Base-by-base conservation (phyloP, 2,797 vertebrate species). In the Lutjanus argentimaculatus region DNA sequence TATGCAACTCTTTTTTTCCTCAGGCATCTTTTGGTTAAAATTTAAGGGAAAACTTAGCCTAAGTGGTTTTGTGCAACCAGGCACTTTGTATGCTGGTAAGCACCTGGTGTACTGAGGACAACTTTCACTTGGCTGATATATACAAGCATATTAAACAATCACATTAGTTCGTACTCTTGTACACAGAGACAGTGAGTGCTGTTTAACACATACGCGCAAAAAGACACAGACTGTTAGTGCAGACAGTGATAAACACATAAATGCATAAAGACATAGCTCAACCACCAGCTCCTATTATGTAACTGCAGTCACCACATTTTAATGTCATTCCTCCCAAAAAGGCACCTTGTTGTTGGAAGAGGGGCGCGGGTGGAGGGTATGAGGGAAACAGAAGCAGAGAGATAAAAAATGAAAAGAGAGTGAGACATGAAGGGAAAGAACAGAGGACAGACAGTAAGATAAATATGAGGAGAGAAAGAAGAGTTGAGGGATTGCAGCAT, bases 291-390 rank as follows among this genome's bases (percentile, higher is more conserved):
- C 70, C 75, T 16, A 36, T 91, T 92, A 89, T 79, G 78, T 91
- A 92, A 93, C 88, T 48, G 83, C 83, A 80, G 84, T 91, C 89
- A 87, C 74, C 74, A 77, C 88, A 80, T 92, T 92, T 93, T 86
- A 88, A 82, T 85, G 82, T 89, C 85, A 83, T 83, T 91, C 80
- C 85, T 89, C 81, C 68, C 46, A 76, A 90, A 91, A 85, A 78
- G 45, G 72, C 79, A 82, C 82, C 68, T 84, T 80, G 74, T 81
- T 84, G 72, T 77, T 57, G 49, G 67, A 61, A 64, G 56, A 53
- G 63, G 57, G 46, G 13, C 22, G 42, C 12, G 17, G 67, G 53
- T 15, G 16, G 36, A 43, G 15, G 16, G 19, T 19, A 67, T 45
- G 51, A 36, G 16, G 14, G 11, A 79, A 72, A 57, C 45, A 43